Evolutionary conservation across 2,113 vertebrate species (phyloP).

Genomic region (Cryptoleucopteryx plumbea): DNA sequence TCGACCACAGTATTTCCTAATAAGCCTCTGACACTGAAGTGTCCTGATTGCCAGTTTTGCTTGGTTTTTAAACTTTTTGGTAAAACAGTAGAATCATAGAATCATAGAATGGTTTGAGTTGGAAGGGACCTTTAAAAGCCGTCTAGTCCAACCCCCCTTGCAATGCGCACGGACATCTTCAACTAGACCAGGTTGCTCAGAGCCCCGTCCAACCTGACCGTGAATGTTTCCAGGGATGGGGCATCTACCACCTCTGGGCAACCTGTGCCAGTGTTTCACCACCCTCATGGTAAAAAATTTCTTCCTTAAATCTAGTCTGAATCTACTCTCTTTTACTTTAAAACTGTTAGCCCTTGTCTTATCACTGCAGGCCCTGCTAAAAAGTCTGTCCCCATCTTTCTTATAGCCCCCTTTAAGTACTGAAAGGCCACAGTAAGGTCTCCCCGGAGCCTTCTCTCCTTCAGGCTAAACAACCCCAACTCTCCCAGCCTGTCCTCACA

Average conservation of each 20-base stretch:
- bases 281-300: neutral
- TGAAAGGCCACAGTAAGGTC: neutral
- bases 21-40: neutral
- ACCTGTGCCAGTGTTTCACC: neutral
- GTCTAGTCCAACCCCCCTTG: neutral
- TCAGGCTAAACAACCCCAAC: neutral
- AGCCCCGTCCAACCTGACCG: rapidly evolving
- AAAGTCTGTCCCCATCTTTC: neutral
- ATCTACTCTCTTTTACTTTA: neutral
- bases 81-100: neutral
- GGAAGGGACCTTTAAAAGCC: neutral
- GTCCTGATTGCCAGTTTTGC: neutral
- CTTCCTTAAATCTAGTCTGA: neutral
- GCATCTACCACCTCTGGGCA: neutral
- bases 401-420: neutral
- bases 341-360: neutral
- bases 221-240: neutral
- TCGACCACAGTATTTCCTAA: neutral
- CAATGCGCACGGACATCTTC: neutral
- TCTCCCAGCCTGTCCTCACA: neutral
- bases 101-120: neutral
- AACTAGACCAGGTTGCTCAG: neutral
- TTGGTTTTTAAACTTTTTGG: neutral
- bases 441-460: neutral
- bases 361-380: neutral